Percentiles rank a stretch among this genome's conserved stretches.
phyloP scores from a whole-genome alignment of 2,113 vertebrate species.

The Zosterops lateralis region DNA sequence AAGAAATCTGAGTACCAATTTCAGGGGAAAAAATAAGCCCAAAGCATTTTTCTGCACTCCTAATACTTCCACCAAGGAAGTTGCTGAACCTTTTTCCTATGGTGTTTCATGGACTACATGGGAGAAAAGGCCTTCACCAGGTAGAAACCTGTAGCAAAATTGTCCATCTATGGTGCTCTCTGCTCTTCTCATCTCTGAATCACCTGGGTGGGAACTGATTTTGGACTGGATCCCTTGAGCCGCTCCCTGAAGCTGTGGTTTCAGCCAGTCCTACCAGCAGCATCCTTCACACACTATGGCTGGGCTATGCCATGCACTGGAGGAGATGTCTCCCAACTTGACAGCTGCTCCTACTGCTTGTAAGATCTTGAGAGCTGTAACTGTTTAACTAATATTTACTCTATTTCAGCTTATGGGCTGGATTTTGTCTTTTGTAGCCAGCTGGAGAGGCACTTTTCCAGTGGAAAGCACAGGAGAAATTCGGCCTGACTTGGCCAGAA shows the following conservation, averaged over 20 bases:
- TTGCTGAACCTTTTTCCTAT: background rate
- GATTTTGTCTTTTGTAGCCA: background rate
- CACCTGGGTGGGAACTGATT: background rate
- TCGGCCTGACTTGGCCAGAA: background rate
- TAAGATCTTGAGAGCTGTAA: background rate
- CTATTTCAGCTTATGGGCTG: background rate
- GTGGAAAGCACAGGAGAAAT: slow-evolving; percentile 1
- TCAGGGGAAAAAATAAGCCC: fast-evolving
- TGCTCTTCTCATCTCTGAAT: background rate
- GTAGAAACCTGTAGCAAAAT: background rate
- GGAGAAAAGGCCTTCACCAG: background rate
- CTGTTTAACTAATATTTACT: slow-evolving; percentile 37
- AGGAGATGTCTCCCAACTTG: background rate
- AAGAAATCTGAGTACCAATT: background rate
- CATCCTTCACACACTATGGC: background rate
- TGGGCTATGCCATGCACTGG: fast-evolving
- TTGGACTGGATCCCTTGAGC: background rate
- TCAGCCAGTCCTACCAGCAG: background rate
- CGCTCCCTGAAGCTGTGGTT: background rate
- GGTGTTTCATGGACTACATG: background rate
- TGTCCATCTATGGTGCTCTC: fast-evolving
- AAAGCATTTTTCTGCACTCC: background rate
- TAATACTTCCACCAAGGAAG: background rate
- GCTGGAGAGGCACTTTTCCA: background rate
- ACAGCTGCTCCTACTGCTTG: background rate